Evolutionary conservation across 2,113 vertebrate genomes (phyloP).

Genomic region (Origma solitaria): DNA sequence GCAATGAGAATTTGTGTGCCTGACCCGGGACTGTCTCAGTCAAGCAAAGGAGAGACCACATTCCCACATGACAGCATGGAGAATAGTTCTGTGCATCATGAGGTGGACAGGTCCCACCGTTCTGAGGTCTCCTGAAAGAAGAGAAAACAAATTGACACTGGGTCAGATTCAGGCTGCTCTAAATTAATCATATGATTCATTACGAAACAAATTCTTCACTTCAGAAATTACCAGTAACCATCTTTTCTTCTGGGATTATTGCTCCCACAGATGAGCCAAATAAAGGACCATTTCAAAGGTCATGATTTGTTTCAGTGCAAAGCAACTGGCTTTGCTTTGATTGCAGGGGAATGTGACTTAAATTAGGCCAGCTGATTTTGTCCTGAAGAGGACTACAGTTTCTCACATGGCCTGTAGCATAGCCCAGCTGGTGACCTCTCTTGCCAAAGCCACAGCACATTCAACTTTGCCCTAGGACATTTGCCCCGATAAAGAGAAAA

Average conservation of each 20-base stretch:
- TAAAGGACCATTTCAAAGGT: neutral
- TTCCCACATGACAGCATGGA: neutral
- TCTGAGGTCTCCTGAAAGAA: neutral
- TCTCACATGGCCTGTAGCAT: neutral
- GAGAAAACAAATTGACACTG: neutral
- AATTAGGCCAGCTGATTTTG: neutral
- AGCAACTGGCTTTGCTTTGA: neutral
- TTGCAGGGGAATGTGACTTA: neutral
- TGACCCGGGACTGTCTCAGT: neutral
- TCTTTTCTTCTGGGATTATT: neutral
- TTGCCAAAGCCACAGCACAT: neutral
- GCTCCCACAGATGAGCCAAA: neutral
- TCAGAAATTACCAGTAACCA: neutral
- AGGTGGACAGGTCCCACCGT: neutral
- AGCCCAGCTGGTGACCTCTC: neutral
- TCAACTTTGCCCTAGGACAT: neutral
- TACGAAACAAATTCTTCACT: neutral
- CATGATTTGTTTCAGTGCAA: neutral
- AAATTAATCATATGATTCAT: neutral
- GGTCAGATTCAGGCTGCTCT: neutral
- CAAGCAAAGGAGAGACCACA: neutral
- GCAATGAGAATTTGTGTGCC: neutral
- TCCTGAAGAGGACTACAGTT: neutral
- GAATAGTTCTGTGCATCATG: neutral
- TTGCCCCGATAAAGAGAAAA: neutral